A percentile compares a stretch with the other conserved stretches of the same genome.
These are phyloP conservation scores for Porites rus DNA, from an alignment of 92 coral and sea anemone genomes.

Conservation along the genomic window DNA sequence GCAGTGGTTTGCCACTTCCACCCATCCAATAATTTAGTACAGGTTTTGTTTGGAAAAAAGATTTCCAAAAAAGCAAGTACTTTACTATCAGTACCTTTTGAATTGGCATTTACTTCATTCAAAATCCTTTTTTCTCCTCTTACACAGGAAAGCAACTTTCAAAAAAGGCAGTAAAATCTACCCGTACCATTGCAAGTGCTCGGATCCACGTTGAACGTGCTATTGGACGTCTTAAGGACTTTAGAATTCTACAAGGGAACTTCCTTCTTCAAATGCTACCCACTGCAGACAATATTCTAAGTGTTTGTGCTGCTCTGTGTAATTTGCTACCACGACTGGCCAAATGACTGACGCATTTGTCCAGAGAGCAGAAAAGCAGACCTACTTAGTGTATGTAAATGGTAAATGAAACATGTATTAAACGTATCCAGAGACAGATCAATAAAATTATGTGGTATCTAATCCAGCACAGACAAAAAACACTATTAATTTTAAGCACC, in stretches of 20 bases:
- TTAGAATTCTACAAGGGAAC: constrained; percentile 46
- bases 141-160: constrained; percentile 44
- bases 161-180: constrained; percentile 42
- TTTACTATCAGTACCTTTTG: background rate
- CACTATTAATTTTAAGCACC: no score
- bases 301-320: constrained; percentile 50
- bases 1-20: no score
- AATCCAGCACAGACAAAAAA: no score
- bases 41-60: background rate
- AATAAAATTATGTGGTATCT: background rate
- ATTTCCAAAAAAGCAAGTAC: no score
- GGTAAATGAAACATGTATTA: background rate
- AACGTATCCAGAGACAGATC: background rate
- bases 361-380: constrained; percentile 6
- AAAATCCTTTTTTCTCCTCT: background rate
- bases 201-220: constrained; percentile 57
- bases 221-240: constrained; percentile 43
- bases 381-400: background rate
- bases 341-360: background rate
- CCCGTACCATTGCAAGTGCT: constrained; percentile 48
- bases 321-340: constrained; percentile 51
- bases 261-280: constrained; percentile 19
- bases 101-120: background rate
- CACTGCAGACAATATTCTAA: constrained; percentile 12
- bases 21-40: background rate